A percentile compares a stretch with the other conserved stretches of the same genome.
Conservation (phyloP, 53 echinoderm and acorn worm species). For the Arbacia lixula region DNA sequence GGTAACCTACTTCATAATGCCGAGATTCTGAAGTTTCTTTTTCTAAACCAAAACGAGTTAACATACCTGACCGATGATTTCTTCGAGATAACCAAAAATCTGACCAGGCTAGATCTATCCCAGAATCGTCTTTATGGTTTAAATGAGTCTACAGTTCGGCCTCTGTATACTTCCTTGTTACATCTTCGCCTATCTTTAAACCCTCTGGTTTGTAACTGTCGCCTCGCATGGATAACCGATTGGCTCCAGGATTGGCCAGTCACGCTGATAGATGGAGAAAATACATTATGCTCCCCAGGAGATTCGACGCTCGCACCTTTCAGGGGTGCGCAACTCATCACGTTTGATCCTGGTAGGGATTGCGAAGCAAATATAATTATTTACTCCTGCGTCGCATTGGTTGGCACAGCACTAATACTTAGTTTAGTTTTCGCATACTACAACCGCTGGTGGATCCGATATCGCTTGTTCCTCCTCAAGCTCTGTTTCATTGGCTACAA, state of each 20-base stretch:
- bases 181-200: no score
- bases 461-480: slow-evolving; percentile 12
- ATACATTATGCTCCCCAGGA: background rate
- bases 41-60: no score
- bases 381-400: background rate
- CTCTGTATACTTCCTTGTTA: no score
- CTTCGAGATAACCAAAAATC: no score
- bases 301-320: background rate
- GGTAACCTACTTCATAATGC: no score
- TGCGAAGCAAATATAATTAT: slow-evolving; percentile 10
- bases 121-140: no score
- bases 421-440: slow-evolving; percentile 8
- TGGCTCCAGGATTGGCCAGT: background rate
- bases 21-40: no score
- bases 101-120: no score
- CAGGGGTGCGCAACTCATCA: background rate
- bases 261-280: background rate
- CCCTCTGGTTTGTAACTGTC: background rate
- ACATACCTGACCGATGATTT: no score
- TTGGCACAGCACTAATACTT: background rate
- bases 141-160: no score
- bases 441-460: slow-evolving; percentile 33
- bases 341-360: background rate
- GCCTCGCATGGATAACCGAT: background rate
- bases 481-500: slow-evolving; percentile 18